These are phyloP conservation scores for Gallinago undulata DNA, from an alignment of 2,113 vertebrate species.

Conservation along the genomic window DNA sequence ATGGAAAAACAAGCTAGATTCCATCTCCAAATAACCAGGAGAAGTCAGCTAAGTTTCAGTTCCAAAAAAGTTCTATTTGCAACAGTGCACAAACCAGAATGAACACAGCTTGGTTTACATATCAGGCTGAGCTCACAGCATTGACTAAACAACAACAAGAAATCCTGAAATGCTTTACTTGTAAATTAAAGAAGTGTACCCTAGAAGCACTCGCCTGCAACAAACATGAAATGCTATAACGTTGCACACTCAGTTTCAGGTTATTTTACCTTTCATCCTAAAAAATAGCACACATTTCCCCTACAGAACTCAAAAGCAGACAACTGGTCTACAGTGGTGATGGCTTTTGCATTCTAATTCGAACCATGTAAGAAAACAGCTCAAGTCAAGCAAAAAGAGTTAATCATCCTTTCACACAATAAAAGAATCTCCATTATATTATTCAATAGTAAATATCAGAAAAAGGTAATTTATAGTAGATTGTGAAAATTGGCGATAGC, in stretches of 20 bases:
- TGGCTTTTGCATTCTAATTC: background rate
- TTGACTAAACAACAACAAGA: background rate
- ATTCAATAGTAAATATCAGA: background rate
- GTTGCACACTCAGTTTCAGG: background rate
- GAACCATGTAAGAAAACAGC: background rate
- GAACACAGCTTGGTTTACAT: background rate
- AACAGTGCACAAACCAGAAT: background rate
- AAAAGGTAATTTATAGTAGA: background rate
- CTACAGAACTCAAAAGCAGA: background rate
- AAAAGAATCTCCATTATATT: background rate
- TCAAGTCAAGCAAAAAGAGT: background rate
- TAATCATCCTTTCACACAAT: background rate
- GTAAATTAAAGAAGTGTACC: background rate
- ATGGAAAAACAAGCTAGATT: background rate
- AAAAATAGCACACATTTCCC: background rate
- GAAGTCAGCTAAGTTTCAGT: background rate
- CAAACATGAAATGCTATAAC: background rate
- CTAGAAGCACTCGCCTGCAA: background rate
- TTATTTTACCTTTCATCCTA: background rate
- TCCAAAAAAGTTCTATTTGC: background rate
- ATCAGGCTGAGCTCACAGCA: background rate
- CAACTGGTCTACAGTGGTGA: background rate
- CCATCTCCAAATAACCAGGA: background rate
- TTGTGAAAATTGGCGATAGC: background rate
- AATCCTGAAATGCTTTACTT: background rate